phyloP scores from a whole-genome alignment of 1,140 invertebrate species.

The Periplaneta americana region DNA sequence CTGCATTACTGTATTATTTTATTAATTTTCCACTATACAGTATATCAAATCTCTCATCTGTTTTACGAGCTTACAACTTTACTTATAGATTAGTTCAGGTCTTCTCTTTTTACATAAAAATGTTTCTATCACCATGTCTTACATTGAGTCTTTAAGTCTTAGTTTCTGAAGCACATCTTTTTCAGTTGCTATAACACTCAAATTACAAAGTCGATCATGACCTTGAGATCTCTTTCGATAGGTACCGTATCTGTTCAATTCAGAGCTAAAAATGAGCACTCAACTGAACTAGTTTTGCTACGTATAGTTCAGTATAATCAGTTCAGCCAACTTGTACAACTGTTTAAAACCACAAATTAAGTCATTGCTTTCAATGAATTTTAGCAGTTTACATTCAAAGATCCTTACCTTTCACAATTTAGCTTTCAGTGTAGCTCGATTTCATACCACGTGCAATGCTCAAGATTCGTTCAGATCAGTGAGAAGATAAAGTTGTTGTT shows the following conservation, averaged over 20 bases:
- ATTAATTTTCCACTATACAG: too few relatives aligned
- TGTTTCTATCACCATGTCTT: neutral
- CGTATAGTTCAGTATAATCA: slow-evolving; percentile 2
- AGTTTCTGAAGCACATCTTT: neutral
- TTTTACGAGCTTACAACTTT: neutral
- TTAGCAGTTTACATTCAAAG: neutral
- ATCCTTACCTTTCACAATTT: too few relatives aligned
- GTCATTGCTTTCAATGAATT: neutral
- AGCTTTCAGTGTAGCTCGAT: too few relatives aligned
- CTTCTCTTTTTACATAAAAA: neutral
- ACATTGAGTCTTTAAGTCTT: neutral
- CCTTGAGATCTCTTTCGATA: neutral
- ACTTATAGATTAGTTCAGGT: neutral
- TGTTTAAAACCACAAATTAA: neutral
- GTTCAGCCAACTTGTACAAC: neutral
- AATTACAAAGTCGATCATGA: neutral
- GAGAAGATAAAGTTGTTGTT: too few relatives aligned
- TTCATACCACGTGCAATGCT: too few relatives aligned
- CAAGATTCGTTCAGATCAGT: too few relatives aligned
- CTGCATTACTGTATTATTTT: too few relatives aligned
- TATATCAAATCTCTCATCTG: too few relatives aligned
- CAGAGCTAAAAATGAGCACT: neutral
- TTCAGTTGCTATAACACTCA: neutral
- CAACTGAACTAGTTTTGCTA: neutral
- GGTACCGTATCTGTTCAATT: neutral